Base-by-base conservation (phyloP, 2,888 invertebrate genomes). In the Sclerodermus sp. region DNA sequence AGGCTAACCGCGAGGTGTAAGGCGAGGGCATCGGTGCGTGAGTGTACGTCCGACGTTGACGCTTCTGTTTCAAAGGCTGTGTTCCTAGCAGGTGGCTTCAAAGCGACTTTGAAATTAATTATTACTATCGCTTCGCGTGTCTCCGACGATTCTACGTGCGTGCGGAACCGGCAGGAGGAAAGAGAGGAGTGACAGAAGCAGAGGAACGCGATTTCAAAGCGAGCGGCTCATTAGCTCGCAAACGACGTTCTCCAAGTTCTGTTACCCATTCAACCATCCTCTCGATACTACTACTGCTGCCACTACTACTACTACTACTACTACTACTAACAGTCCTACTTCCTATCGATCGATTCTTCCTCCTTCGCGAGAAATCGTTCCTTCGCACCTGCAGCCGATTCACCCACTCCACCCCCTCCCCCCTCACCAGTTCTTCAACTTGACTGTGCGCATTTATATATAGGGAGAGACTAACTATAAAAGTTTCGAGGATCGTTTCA, bases 21-120 rank as follows among this genome's bases (percentile, higher is more conserved):
- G 30, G 13, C n/a, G 23, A 23, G 37, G 23, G 8, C 34, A 36
- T 38, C 42, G 34, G 37, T 40, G 42, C 16, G 34, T 49, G 47
- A 51, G 55, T 61, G 57, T 51, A 53, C 53, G 47, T 54, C 52
- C 46, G 50, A 49, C 55, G 54, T 64, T 58, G 55, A 61, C 58
- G 57, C 54, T 54, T 53, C 45, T 34, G 34, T 42, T 41, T 56
- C 59, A 59, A 55, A 60, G 47, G 36, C 36, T 45, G 47, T 52
- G 58, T 51, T 52, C 49, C 59, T 60, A 56, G 59, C 69, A 67
- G 64, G 64, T 64, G 66, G 57, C 66, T 67, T 71, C 72, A 72
- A 72, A 72, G 73, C 53, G 60, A 60, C 63, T 66, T 62, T 53
- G 60, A 66, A 65, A 73, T 73, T 73, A 73, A 72, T 73, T 71